Conservation (phyloP, 1,140 invertebrate genomes). For the Lerema accius region DNA sequence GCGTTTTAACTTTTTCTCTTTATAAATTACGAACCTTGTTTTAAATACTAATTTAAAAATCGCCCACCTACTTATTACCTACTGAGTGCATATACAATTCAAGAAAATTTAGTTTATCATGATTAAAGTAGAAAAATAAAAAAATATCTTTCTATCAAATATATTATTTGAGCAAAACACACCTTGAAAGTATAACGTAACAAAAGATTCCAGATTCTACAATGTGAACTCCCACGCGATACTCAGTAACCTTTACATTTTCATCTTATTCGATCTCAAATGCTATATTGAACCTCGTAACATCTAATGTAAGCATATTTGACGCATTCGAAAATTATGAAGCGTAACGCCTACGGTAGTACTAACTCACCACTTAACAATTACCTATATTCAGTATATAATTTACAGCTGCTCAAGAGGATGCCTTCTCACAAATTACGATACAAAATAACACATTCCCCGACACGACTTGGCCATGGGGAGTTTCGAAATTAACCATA, state of each 20-base stretch:
- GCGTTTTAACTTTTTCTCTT: too few relatives aligned
- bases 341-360: slow-evolving; percentile 39
- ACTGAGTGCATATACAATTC: too few relatives aligned
- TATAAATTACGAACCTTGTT: too few relatives aligned
- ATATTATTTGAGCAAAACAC: too few relatives aligned
- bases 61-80: too few relatives aligned
- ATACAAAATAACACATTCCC: slow-evolving; percentile 80
- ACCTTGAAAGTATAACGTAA: too few relatives aligned
- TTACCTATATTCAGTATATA: slow-evolving; percentile 66
- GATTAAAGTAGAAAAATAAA: too few relatives aligned
- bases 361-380: slow-evolving; percentile 53
- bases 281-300: not conserved
- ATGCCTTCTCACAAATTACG: slow-evolving; percentile 80
- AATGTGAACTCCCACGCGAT: not conserved
- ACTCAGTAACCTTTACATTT: not conserved
- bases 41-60: too few relatives aligned
- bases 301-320: slow-evolving; percentile 19
- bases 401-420: slow-evolving; percentile 78
- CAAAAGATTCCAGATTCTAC: not conserved
- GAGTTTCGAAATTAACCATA: slow-evolving; percentile 79
- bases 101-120: too few relatives aligned
- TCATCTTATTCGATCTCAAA: slow-evolving; percentile 1
- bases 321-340: slow-evolving; percentile 23
- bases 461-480: slow-evolving; percentile 65
- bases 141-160: too few relatives aligned